phyloP scores from a whole-genome alignment of 2,888 invertebrate species.

The Caenorhabditis sp. region DNA sequence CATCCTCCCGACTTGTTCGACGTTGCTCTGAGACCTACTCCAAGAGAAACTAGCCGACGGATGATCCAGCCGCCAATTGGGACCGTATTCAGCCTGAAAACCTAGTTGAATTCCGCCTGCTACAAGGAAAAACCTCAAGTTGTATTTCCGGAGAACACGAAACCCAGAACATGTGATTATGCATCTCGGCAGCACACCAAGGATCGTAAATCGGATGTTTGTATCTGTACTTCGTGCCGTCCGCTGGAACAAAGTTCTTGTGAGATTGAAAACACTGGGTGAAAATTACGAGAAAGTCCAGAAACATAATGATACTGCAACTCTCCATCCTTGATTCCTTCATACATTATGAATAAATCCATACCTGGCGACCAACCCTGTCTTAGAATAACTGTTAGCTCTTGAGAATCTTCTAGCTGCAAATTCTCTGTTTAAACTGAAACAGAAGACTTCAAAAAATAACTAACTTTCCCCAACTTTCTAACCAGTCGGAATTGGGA shows the following conservation, averaged over 20 bases:
- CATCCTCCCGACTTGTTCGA: not conserved
- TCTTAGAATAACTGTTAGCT: not conserved
- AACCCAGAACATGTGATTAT: constrained; percentile 9
- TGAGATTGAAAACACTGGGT: not conserved
- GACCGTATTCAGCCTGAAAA: not conserved
- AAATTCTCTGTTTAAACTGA: not conserved
- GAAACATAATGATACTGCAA: not conserved
- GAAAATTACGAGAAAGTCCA: not conserved
- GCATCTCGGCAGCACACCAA: constrained; percentile 6
- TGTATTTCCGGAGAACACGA: not conserved
- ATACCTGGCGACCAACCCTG: not conserved
- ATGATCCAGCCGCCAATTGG: not conserved
- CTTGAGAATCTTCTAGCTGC: not conserved
- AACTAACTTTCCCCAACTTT: not conserved
- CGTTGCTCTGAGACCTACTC: not conserved
- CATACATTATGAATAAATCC: constrained; percentile 18
- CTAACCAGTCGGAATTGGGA: not conserved
- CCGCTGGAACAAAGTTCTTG: not conserved
- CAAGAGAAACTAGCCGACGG: not conserved
- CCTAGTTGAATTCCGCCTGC: not conserved
- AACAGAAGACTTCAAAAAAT: too few relatives aligned
- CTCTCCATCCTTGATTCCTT: not conserved
- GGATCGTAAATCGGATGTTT: not conserved
- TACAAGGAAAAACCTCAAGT: not conserved
- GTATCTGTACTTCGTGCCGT: constrained; percentile 15